A percentile compares a stretch with the other conserved stretches of the same genome.
These are phyloP conservation scores for Austrolebias charrua DNA, from an alignment of 2,797 vertebrate genomes.

Conservation along the genomic window DNA sequence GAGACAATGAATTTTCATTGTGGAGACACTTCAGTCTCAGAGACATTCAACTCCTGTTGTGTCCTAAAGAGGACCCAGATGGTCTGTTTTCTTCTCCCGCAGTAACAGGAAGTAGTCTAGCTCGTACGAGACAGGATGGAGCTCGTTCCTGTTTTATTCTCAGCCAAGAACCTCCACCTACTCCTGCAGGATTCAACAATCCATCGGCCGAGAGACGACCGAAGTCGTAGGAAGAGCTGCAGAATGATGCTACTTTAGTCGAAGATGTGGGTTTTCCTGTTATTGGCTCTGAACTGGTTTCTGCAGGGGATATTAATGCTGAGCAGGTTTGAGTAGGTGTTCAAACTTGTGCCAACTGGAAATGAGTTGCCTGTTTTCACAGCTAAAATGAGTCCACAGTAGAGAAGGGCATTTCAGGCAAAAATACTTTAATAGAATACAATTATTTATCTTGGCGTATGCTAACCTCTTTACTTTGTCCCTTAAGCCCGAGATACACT, in stretches of 20 bases:
- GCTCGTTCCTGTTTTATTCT: conserved; percentile 4
- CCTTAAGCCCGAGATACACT: too few relatives aligned
- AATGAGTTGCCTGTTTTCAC: too few relatives aligned
- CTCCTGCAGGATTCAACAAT: conserved; percentile 17
- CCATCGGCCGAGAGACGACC: conserved; percentile 11
- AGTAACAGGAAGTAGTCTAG: conserved; percentile 38
- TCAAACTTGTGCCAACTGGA: too few relatives aligned
- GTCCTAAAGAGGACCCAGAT: conserved; percentile 8
- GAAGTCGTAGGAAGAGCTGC: conserved; percentile 20
- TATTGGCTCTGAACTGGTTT: conserved; percentile 8
- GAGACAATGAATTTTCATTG: not conserved
- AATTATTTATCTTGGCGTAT: too few relatives aligned
- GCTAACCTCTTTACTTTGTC: too few relatives aligned
- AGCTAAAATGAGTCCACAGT: not conserved
- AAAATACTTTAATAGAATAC: too few relatives aligned
- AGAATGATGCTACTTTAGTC: not conserved
- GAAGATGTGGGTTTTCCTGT: conserved; percentile 3
- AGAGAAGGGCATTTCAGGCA: not conserved
- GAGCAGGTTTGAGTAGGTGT: not conserved
- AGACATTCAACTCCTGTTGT: conserved; percentile 5
- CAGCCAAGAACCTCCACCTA: conserved; percentile 6
- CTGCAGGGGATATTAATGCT: not conserved
- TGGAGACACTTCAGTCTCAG: not conserved
- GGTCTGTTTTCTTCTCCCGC: conserved; percentile 31
- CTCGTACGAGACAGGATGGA: conserved; percentile 7